These are phyloP conservation scores for Notoglanidium macrostoma DNA, from an alignment of 2,797 vertebrate genomes.

Conservation along the genomic window DNA sequence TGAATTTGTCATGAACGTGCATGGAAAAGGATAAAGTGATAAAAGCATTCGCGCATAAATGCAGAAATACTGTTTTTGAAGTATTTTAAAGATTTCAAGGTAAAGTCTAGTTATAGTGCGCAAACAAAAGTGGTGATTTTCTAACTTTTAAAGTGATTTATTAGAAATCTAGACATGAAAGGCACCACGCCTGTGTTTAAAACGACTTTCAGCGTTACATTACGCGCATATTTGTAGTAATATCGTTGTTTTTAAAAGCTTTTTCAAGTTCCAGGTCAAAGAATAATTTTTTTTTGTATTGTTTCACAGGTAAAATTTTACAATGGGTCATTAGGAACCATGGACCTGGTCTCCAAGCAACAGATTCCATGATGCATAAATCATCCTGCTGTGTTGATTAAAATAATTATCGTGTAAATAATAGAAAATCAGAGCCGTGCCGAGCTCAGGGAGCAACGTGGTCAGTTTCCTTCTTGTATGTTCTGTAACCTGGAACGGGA, in stretches of 20 bases:
- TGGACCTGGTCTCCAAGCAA: conserved; percentile 31
- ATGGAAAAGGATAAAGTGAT: neutral
- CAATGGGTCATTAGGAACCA: conserved; percentile 15
- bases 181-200: neutral
- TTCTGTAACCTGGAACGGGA: conserved; percentile 1
- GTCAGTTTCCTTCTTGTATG: neutral
- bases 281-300: neutral
- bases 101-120: neutral
- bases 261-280: neutral
- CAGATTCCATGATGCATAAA: conserved; percentile 6
- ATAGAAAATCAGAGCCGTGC: conserved; percentile 24
- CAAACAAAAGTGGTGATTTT: neutral
- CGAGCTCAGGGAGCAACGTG: neutral
- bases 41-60: neutral
- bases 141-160: neutral
- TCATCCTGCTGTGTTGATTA: conserved; percentile 21
- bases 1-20: neutral
- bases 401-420: conserved; percentile 33
- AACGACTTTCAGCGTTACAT: neutral
- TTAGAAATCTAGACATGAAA: neutral
- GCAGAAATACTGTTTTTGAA: neutral
- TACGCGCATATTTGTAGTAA: neutral
- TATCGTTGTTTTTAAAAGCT: neutral
- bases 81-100: neutral
- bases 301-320: neutral